Conservation (phyloP, 2,888 invertebrate genomes). For the Entomobrya proxima region DNA sequence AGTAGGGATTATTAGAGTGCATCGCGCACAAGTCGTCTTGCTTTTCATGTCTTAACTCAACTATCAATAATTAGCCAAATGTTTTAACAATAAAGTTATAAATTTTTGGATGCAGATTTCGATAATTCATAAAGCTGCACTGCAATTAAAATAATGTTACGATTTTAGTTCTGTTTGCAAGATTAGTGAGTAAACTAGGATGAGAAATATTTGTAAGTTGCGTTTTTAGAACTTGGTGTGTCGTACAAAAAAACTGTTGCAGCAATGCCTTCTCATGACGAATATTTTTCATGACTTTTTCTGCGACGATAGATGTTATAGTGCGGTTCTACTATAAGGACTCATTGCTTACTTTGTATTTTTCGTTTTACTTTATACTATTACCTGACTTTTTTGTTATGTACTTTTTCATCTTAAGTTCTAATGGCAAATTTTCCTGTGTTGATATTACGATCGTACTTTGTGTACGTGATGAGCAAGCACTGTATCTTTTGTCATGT, state of each 20-base stretch:
- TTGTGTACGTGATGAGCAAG: neutral
- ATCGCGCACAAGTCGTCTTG: neutral
- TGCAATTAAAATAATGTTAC: neutral
- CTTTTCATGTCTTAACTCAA: neutral
- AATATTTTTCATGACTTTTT: no score
- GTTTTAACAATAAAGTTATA: no score
- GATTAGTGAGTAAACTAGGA: slow-evolving; percentile 20
- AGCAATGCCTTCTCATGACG: neutral
- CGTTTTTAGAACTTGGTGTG: no score
- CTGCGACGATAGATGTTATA: no score
- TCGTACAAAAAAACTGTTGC: no score
- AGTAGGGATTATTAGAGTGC: neutral
- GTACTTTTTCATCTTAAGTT: neutral
- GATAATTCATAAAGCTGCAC: neutral
- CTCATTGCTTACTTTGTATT: slow-evolving; percentile 11
- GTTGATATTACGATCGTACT: neutral
- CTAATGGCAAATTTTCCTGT: neutral
- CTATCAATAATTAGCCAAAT: no score
- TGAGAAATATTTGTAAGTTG: neutral
- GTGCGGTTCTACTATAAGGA: neutral
- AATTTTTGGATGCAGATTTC: no score
- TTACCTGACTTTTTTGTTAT: slow-evolving; percentile 10
- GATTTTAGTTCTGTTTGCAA: neutral
- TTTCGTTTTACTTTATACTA: neutral
- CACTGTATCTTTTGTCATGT: slow-evolving; percentile 26